These are phyloP conservation scores for Ceryle rudis DNA, from an alignment of 2,797 vertebrate genomes.

Conservation along the genomic window DNA sequence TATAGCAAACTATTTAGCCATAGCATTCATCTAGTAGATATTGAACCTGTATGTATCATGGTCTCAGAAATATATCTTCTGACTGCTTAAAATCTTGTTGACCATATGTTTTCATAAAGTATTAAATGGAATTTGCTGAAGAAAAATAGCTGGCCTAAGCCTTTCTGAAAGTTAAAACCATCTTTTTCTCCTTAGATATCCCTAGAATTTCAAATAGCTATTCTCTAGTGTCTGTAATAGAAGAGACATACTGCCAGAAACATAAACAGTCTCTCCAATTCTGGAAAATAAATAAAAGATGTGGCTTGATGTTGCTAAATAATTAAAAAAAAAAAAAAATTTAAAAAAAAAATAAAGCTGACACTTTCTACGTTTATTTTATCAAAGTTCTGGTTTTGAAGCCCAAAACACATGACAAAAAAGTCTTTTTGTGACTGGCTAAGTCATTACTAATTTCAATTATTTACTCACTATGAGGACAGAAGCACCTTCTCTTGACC, in stretches of 20 bases:
- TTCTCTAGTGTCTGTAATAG: not conserved
- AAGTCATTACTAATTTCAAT: not conserved
- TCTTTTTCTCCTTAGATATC: not conserved
- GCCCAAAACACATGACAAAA: not conserved
- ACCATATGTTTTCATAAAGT: not conserved
- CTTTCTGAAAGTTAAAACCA: not conserved
- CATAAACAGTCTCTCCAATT: not conserved
- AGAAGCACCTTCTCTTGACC: not conserved
- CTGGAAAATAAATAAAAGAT: not conserved
- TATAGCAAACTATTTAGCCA: not conserved
- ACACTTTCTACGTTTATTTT: not conserved
- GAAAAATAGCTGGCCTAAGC: not conserved
- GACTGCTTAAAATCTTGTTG: not conserved
- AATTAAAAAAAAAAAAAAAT: too few species aligned
- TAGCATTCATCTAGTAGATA: not conserved
- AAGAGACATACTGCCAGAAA: not conserved
- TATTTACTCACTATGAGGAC: not conserved
- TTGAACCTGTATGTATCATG: fast-evolving
- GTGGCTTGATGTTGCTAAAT: not conserved
- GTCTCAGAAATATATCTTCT: not conserved
- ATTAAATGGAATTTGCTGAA: not conserved
- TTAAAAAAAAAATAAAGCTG: not conserved
- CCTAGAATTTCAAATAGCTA: not conserved
- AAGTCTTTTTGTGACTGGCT: not conserved
- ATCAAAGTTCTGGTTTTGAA: not conserved